These are phyloP conservation scores for Pseudolaguvia tuberculata DNA, from an alignment of 2,113 vertebrate species.

Conservation along the genomic window DNA sequence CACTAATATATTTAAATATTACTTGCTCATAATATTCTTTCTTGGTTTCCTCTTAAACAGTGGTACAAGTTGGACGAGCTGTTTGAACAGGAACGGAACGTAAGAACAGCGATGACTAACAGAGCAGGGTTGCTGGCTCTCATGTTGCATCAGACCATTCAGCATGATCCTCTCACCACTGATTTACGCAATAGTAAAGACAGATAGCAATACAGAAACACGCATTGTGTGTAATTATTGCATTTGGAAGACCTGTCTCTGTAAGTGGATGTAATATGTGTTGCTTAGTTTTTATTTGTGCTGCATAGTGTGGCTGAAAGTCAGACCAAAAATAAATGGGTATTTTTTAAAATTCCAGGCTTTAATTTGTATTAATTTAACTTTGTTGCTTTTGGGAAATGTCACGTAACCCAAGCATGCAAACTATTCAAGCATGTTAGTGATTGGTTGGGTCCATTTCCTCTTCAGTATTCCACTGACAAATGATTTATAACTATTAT, in stretches of 20 bases:
- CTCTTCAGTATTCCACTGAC: no score
- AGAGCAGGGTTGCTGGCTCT: slow-evolving; percentile 85
- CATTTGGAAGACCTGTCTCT: background rate
- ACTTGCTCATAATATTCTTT: no score
- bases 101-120: slow-evolving; percentile 90
- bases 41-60: slow-evolving; percentile 54
- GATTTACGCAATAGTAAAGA: slow-evolving; percentile 83
- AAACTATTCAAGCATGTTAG: no score
- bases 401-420: no score
- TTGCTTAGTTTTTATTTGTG: background rate
- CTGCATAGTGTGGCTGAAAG: background rate
- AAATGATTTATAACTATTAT: no score
- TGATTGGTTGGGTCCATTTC: no score
- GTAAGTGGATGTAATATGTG: background rate
- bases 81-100: slow-evolving; percentile 89
- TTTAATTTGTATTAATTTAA: background rate
- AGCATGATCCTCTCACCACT: slow-evolving; percentile 84
- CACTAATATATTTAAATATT: no score
- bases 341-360: background rate
- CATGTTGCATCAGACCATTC: slow-evolving; percentile 91
- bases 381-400: background rate
- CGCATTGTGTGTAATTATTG: background rate
- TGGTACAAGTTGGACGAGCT: slow-evolving; percentile 94
- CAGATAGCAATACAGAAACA: slow-evolving; percentile 62
- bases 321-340: background rate